Percentiles rank a stretch among this genome's conserved stretches.
phyloP scores from a whole-genome alignment of 35 echinoderm and acorn worm species.

The Stichopus chloronotus region DNA sequence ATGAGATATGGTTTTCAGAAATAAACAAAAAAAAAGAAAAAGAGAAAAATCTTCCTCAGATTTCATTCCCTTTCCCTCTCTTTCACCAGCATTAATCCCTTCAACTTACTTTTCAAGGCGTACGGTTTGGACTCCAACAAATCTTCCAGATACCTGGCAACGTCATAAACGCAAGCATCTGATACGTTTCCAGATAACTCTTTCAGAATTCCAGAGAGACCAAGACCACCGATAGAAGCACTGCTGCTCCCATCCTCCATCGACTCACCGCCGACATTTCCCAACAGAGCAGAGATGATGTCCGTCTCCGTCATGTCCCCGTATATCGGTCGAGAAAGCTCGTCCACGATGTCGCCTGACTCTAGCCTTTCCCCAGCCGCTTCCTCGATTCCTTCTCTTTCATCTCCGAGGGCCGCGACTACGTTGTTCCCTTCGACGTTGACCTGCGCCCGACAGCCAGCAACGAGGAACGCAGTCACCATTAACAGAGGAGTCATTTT shows the following conservation, averaged over 20 bases:
- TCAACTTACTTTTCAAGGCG: slow-evolving; percentile 37
- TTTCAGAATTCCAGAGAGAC: neutral
- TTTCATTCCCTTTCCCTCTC: no score
- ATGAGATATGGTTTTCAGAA: neutral
- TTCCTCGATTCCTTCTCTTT: neutral
- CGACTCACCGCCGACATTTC: neutral
- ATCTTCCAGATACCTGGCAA: neutral
- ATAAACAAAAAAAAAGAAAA: neutral
- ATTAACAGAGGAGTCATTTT: no score
- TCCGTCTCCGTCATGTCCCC: slow-evolving; percentile 1
- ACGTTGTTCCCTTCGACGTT: slow-evolving; percentile 33
- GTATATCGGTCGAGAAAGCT: neutral
- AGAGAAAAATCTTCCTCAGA: no score
- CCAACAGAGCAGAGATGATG: neutral
- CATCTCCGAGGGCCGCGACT: slow-evolving; percentile 24
- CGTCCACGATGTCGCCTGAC: neutral
- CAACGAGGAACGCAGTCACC: neutral
- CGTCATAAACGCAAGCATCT: neutral
- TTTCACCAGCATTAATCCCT: no score
- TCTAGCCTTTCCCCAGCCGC: neutral
- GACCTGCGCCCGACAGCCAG: neutral
- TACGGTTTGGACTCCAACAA: neutral
- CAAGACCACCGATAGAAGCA: neutral
- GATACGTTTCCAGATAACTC: neutral
- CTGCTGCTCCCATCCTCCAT: neutral